Base-by-base conservation (phyloP, 2,113 vertebrate species). In the Bos javanicus region DNA sequence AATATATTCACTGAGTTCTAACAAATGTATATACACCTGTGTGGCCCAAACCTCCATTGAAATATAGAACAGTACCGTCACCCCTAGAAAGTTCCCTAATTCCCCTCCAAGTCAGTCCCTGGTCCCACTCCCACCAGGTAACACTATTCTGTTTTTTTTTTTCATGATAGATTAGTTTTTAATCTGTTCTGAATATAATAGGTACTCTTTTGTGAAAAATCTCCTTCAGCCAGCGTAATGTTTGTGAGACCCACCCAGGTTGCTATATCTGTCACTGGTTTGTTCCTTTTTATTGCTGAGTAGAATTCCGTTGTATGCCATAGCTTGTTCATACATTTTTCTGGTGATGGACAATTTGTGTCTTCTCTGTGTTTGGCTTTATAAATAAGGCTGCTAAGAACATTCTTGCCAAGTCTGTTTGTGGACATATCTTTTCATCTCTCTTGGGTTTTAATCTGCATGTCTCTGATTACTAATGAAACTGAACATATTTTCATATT, bases 1-100 rank as follows among this genome's bases (percentile, higher is more conserved):
- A 91, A 36, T 95, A 50, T 82, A 97, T 46, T 84, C 26, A 46
- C 28, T 88, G 57, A 67, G 33, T 94, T 96, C 64, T 84, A 88
- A 67, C 39, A 96, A 91, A 78, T 84, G 43, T 36, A 93, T 59
- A 90, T 23, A 57, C 23, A 64, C 8, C 80, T 92, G 48, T 78
- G 56, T 78, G 76, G 88, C 19, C 10, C 33, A 88, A 84, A 81
- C 17, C 67, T 89, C 23, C 67, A 46, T 50, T 30, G 57, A 94
- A 91, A 94, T 87, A 81, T 14, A 94, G 67, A 92, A 85, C 26
- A 80, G 57, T 85, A 89, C 39, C 13, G 4, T 39, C 86, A 48
- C 2, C 7, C 19, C 33, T 71, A 83, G 39, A 87, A 82, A 60
- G 50, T 78, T 94, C 59, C 36, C 28, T 88, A 89, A 80, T 85